Evolutionary conservation across 1,140 invertebrate species (phyloP).

Genomic region (Cyrtorhinus lividipennis): DNA sequence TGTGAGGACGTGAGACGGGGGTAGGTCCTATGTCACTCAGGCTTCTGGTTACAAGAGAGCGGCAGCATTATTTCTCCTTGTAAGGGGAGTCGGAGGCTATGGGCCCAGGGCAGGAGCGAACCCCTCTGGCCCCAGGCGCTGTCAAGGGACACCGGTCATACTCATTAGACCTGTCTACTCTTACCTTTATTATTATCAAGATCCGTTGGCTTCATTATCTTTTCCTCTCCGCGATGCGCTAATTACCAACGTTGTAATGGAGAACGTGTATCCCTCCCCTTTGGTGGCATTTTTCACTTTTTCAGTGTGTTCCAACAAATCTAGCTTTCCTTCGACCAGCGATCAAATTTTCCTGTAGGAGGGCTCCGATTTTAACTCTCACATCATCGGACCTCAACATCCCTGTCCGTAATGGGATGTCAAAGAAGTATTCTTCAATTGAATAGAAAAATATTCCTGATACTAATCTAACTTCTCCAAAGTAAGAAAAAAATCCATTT

Average conservation of each 20-base stretch:
- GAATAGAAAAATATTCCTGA: too few species aligned
- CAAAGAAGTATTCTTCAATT: too few species aligned
- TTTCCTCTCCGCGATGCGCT: not conserved
- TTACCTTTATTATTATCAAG: slow-evolving; percentile 16
- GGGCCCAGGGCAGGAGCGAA: not conserved
- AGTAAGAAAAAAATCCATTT: too few species aligned
- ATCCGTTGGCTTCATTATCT: not conserved
- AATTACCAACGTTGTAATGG: slow-evolving; percentile 4
- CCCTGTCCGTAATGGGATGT: too few species aligned
- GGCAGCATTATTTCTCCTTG: slow-evolving; percentile 16
- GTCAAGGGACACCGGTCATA: slow-evolving; percentile 16
- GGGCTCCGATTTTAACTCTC: too few species aligned
- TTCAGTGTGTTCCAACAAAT: too few species aligned
- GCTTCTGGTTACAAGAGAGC: slow-evolving; percentile 11
- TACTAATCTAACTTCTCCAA: too few species aligned
- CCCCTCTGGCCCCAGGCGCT: not conserved
- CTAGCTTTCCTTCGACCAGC: too few species aligned
- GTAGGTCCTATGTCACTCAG: slow-evolving; percentile 11
- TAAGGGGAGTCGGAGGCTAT: slow-evolving; percentile 4
- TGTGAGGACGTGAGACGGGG: not conserved
- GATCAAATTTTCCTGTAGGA: too few species aligned
- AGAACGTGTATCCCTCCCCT: not conserved
- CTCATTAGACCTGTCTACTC: slow-evolving; percentile 15
- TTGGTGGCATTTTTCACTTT: too few species aligned
- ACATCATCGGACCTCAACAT: too few species aligned